Base-by-base conservation (phyloP, 1,140 invertebrate genomes). In the Drosophila prosaltans region DNA sequence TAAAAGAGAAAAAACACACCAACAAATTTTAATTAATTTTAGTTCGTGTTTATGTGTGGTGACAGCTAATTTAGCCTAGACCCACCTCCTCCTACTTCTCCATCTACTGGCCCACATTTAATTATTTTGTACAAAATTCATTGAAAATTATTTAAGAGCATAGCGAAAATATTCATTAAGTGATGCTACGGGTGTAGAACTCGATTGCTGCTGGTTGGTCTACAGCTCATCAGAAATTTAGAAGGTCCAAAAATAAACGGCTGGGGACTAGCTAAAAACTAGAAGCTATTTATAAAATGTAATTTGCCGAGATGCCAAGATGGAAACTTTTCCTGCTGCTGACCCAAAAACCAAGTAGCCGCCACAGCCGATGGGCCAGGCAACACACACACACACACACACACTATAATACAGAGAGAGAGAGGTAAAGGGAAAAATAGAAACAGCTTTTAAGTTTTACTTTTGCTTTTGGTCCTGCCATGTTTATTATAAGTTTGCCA, bases 231-330 rank as follows among this genome's bases (percentile, higher is more conserved):
- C 81, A 84, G 73, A 84, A 78, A 80, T 84, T 85, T 84, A 84
- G 78, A 85, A 74, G 74, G 41, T 11, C 61, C 64, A 61, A 74
- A 77, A 73, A 73, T 71, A 80, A 84, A 64, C 63, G 63, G 59
- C 9, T 9, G 54, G 51, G 51, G 26, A 45, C 26, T 32, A 30
- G 70, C 65, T 66, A 55, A 61, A 80, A 84, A 84, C 81, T 74
- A 80, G 59, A 51, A 69, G 68, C 68, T 84, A 84, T 84, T 84
- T 84, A 85, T 69, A 84, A 83, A 84, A 85, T 81, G 77, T 84
- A 85, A 84, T 84, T 84, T 84, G 69, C 67, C 48, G 51, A 61
- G 65, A 51, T 75, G 61, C 54, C 45, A 51, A 51, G 45, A 74
- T 28, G 24, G 39, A 74, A 80, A 78, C 67, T 73, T 85, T 81